Conservation (phyloP, 2,113 vertebrate genomes). For the Perca flavescens region DNA sequence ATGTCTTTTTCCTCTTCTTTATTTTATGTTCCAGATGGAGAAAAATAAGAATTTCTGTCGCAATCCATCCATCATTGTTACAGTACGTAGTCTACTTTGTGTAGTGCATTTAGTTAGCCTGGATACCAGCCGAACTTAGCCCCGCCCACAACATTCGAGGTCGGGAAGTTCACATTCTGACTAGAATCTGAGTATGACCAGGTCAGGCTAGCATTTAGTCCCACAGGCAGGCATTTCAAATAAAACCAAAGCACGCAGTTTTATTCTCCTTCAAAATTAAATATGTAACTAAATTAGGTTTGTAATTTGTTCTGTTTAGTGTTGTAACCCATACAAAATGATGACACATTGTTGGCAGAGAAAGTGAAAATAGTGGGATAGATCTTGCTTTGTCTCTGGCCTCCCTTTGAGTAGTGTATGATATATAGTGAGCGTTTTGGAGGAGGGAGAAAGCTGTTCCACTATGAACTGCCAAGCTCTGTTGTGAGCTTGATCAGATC, state of each 20-base stretch:
- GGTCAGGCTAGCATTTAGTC: conserved; percentile 7
- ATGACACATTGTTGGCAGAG: conserved; percentile 49
- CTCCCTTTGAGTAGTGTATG: conserved; percentile 44
- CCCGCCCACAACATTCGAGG: too few species aligned
- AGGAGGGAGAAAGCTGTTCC: conserved; percentile 64
- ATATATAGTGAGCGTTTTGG: conserved; percentile 56
- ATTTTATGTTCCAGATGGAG: not conserved
- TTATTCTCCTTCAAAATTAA: not conserved
- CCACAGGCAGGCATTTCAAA: conserved; percentile 5
- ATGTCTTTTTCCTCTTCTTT: not conserved
- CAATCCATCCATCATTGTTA: conserved; percentile 2
- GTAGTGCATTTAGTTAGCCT: conserved; percentile 17
- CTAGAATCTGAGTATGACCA: too few species aligned
- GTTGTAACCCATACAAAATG: conserved; percentile 14
- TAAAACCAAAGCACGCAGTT: not conserved
- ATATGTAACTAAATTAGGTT: conserved; percentile 11
- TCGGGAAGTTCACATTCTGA: too few species aligned
- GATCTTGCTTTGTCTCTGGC: conserved; percentile 48
- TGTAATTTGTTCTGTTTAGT: conserved; percentile 14
- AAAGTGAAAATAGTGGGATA: conserved; percentile 50
- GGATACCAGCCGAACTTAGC: too few species aligned
- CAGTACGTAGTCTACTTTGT: not conserved
- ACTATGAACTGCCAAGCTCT: conserved; percentile 58
- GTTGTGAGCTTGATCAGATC: conserved; percentile 45
- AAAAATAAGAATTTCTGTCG: conserved; percentile 9